Conservation (phyloP, 2,113 vertebrate species). For the Illadopsis cleaveri region DNA sequence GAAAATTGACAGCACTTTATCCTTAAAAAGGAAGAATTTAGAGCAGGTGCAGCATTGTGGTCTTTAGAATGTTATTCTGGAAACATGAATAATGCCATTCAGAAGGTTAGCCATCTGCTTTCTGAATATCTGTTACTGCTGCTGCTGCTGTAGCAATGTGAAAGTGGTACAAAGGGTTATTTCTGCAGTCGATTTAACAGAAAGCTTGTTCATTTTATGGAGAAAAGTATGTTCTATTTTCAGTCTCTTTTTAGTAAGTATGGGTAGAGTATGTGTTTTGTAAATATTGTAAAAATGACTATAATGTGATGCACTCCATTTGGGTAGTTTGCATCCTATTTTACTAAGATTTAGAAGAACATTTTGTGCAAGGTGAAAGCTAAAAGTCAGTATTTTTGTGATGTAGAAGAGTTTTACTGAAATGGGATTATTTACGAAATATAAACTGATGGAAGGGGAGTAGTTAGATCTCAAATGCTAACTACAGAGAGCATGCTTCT, state of each 20-base stretch:
- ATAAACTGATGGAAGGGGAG: neutral
- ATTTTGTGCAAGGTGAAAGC: neutral
- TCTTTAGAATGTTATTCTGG: slow-evolving; percentile 43
- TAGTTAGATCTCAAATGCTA: neutral
- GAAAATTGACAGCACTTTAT: neutral
- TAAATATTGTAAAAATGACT: neutral
- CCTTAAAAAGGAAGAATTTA: neutral
- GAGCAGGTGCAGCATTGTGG: slow-evolving; percentile 41
- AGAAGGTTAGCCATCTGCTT: slow-evolving; percentile 68
- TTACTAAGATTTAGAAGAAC: neutral
- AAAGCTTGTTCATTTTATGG: neutral
- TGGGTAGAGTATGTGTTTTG: neutral
- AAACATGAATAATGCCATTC: slow-evolving; percentile 64
- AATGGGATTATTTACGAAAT: neutral
- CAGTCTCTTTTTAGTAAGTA: neutral
- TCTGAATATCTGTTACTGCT: slow-evolving; percentile 18
- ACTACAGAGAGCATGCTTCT: neutral
- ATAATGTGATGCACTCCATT: neutral
- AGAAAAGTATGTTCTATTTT: neutral
- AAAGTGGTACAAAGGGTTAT: neutral
- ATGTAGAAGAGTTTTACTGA: neutral
- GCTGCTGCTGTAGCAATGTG: neutral
- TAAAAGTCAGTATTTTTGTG: neutral
- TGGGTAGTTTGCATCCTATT: neutral
- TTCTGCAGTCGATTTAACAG: neutral